Base-by-base conservation (phyloP, 1,140 invertebrate species). In the Atta texana region DNA sequence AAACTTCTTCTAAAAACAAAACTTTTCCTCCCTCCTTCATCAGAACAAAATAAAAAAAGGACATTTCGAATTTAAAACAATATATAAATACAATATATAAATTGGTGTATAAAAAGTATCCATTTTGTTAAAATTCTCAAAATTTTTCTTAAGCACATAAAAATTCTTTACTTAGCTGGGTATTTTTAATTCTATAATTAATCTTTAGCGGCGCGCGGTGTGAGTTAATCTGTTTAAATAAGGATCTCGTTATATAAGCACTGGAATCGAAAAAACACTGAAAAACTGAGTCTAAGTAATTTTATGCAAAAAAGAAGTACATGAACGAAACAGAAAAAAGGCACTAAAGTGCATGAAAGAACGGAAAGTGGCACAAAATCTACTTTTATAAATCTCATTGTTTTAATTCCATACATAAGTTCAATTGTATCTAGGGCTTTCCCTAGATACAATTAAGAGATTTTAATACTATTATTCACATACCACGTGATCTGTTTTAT, bases 341-440 rank as follows among this genome's bases (percentile, higher is more conserved):
- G 24, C 21, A 3, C 28, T 49, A 51, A 59, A 31, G 14, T 34
- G 10, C 18, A 14, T 5, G 3, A 16, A 53, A 68, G 21, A 39
- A 28, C 16, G 18, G 85, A 85, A 89, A 89, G 7, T 84, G 61
- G 55, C 57, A 14, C 49, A n/a, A 57, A 18, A 49, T 59, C 31
- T 74, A 74, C 66, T 66, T 87, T 85, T 87, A 85, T 87, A 85
- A 90, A 90, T 90, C 84, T 21, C n/a, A 28, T 63, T 85, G 57
- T 82, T 88, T 90, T 90, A 77, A 90, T 90, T 57, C 69, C 28
- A 24, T 24, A 63, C 55, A 57, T 88, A 89, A 90, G 80, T 77
- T 76, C 80, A 80, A 75, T 87, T 76, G 80, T 87, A 76, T 63
- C 39, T 51, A 53, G 57, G 7, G 64, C 76, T 90, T 90, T 90